Evolutionary conservation across 1,140 invertebrate genomes (phyloP).

Genomic region (Meloidogyne exigua): DNA sequence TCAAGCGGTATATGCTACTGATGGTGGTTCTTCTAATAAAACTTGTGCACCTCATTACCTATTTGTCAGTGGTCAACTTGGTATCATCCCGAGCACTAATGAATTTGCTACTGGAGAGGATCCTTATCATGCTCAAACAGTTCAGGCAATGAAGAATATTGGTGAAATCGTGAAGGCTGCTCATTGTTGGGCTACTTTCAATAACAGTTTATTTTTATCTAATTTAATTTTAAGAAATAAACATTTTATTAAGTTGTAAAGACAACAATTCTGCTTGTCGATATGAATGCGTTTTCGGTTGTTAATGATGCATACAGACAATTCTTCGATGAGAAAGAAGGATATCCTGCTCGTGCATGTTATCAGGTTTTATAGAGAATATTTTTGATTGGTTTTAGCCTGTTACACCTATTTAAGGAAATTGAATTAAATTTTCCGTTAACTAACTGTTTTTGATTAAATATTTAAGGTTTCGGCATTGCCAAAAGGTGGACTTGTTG

Average conservation of each 20-base stretch:
- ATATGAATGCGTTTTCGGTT: not conserved
- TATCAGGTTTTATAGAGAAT: not conserved
- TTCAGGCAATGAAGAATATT: not conserved
- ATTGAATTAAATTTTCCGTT: too few species aligned
- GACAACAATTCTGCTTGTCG: not conserved
- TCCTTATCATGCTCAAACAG: not conserved
- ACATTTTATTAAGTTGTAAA: not conserved
- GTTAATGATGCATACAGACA: not conserved
- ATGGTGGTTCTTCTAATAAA: too few species aligned
- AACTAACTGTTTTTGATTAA: too few species aligned
- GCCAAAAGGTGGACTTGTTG: not conserved
- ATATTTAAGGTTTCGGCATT: not conserved
- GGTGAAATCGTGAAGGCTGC: not conserved
- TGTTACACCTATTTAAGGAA: too few species aligned
- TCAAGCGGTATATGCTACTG: not conserved
- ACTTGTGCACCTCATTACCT: not conserved
- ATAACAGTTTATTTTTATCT: not conserved
- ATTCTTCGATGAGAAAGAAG: not conserved
- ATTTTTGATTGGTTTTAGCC: not conserved
- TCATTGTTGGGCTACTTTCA: not conserved
- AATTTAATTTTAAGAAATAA: not conserved
- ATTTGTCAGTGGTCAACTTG: not conserved
- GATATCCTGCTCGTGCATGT: not conserved
- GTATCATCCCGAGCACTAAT: not conserved
- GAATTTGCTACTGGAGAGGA: not conserved